Evolutionary conservation across 2,888 invertebrate species (phyloP), one percentile per base, ranked within the genome.

Genomic region (Catonia carolina): DNA sequence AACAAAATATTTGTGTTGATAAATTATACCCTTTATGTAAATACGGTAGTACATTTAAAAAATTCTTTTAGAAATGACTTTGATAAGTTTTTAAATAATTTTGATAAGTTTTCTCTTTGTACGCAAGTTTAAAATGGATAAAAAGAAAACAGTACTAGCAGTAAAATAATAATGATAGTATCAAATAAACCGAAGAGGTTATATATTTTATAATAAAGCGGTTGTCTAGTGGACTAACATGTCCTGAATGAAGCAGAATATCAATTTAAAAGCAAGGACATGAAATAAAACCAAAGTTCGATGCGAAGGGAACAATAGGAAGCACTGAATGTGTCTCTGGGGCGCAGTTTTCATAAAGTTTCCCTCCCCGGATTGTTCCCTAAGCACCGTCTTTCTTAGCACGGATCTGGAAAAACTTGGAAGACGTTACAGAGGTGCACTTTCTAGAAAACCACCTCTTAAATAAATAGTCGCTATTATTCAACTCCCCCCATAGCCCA

Each of bases 391-490:
- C 53, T 41, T 57, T 57, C 57, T 57, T 53, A 52, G 37, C 37
- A 47, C 41, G 51, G 41, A 60, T 59, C 61, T 63, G 58, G 62
- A 63, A 63, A 63, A 63, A 63, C 61, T 63, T 61, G 39, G 53
- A 57, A 57, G 57, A 60, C 61, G 61, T 61, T 61, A 61, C 61
- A 59, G 60, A 52, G 61, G 50, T 35, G 56, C 61, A 53, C 60
- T 61, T 62, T 60, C 61, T 55, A 62, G 63, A 59, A 62, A 63
- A 63, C 63, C 62, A 59, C 63, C 63, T 63, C 62, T 63, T 63
- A 63, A 63, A 63, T 63, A 63, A 63, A 63, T 63, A 63, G 63
- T 62, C 49, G 59, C 63, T 61, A 63, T 63, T 62, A 63, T 59
- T 60, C 61, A 56, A 45, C 53, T 35, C 33, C 55, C 51, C 53